Evolutionary conservation across 2,888 invertebrate species (phyloP).

Genomic region (Agrotis exclamationis): DNA sequence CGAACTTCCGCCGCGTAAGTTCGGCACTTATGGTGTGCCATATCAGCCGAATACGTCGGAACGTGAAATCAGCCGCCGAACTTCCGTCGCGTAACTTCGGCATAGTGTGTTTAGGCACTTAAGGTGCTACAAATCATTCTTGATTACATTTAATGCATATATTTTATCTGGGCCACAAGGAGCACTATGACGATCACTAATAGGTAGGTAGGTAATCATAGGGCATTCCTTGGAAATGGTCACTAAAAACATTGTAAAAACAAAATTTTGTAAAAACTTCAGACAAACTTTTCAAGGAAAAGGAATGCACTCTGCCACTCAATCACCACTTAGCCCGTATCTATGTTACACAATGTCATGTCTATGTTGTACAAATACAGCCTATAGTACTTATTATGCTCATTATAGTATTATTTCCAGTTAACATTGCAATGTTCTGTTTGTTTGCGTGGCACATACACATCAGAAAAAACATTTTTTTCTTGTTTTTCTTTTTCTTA

Average conservation of each 20-base stretch:
- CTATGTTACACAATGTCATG: too few species aligned
- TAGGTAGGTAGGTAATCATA: background rate
- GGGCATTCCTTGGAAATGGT: background rate
- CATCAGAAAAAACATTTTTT: too few species aligned
- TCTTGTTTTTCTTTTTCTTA: too few species aligned
- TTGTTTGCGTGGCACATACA: background rate
- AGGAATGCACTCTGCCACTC: background rate
- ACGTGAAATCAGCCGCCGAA: too few species aligned
- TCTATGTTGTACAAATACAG: background rate
- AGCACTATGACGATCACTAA: background rate
- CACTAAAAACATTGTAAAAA: background rate
- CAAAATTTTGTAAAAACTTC: background rate
- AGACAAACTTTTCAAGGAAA: background rate
- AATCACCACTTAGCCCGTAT: background rate
- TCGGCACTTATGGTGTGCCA: too few species aligned
- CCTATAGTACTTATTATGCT: background rate
- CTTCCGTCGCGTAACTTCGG: too few species aligned
- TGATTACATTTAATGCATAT: background rate
- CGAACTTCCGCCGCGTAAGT: too few species aligned
- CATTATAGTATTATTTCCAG: background rate
- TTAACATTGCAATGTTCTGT: conserved; percentile 8
- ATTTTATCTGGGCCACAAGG: background rate
- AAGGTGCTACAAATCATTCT: background rate
- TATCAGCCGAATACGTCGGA: too few species aligned
- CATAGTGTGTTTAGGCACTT: too few species aligned